Percentiles rank a stretch among this genome's conserved stretches.
phyloP scores from a whole-genome alignment of 92 coral and sea anemone species.

The Epizoanthus rinbou region DNA sequence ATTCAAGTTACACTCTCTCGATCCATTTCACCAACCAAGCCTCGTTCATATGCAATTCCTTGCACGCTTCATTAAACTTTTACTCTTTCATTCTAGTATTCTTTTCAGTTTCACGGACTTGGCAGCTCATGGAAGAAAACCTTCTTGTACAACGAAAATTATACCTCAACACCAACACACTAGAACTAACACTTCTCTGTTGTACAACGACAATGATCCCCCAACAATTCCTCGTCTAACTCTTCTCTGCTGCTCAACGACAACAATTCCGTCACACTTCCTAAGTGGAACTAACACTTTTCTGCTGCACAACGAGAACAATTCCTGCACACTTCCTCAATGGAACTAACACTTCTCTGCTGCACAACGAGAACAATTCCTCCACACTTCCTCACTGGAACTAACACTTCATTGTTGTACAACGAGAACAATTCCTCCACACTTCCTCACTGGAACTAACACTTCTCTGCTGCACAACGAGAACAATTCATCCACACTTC shows the following conservation, averaged over 20 bases:
- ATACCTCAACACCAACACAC: too few relatives aligned
- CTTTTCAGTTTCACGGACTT: too few relatives aligned
- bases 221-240: neutral
- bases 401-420: neutral
- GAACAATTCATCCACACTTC: too few relatives aligned
- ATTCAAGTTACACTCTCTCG: too few relatives aligned
- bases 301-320: conserved; percentile 63
- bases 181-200: neutral
- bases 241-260: neutral
- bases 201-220: neutral
- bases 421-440: neutral
- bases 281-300: neutral
- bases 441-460: neutral
- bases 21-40: too few relatives aligned
- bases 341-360: conserved; percentile 16
- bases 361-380: neutral
- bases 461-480: neutral
- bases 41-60: too few relatives aligned
- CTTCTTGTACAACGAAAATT: too few relatives aligned
- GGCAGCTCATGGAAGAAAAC: too few relatives aligned
- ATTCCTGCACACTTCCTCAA: conserved; percentile 45
- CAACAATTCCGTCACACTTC: neutral
- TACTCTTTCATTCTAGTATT: too few relatives aligned
- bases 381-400: conserved; percentile 37
- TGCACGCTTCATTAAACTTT: too few relatives aligned